Evolutionary conservation across 2,888 invertebrate species (phyloP).

Genomic region (Tiliacea citrago): DNA sequence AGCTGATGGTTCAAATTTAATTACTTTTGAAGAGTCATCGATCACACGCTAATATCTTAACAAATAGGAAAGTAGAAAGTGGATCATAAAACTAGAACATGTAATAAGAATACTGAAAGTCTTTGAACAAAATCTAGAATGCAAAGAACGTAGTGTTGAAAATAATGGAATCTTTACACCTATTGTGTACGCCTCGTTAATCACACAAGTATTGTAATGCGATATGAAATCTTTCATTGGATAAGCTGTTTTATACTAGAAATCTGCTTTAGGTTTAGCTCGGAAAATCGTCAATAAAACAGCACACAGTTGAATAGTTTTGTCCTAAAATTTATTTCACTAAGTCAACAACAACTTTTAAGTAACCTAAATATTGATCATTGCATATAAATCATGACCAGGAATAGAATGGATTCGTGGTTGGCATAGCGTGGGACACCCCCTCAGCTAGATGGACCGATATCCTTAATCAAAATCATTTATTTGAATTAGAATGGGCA

Average conservation of each 20-base stretch:
- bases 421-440: no score
- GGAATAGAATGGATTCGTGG: neutral
- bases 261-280: slow-evolving; percentile 7
- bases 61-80: slow-evolving; percentile 44
- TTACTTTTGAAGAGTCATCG: slow-evolving; percentile 7
- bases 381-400: neutral
- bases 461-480: neutral
- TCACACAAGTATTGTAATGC: slow-evolving; percentile 48
- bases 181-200: slow-evolving; percentile 47
- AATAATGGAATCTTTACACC: slow-evolving; percentile 34
- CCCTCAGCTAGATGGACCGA: neutral
- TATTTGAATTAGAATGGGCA: no score
- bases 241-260: slow-evolving; percentile 45
- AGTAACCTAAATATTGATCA: neutral
- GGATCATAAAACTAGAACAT: slow-evolving; percentile 32
- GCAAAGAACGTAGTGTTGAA: slow-evolving; percentile 20
- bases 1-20: neutral
- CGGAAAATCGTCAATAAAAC: neutral
- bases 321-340: neutral
- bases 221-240: slow-evolving; percentile 43
- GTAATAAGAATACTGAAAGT: slow-evolving; percentile 25
- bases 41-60: slow-evolving; percentile 1
- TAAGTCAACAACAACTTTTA: neutral
- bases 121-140: slow-evolving; percentile 36
- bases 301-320: neutral